phyloP scores from a whole-genome alignment of 2,113 vertebrate genomes.

The Tupaia tana region DNA sequence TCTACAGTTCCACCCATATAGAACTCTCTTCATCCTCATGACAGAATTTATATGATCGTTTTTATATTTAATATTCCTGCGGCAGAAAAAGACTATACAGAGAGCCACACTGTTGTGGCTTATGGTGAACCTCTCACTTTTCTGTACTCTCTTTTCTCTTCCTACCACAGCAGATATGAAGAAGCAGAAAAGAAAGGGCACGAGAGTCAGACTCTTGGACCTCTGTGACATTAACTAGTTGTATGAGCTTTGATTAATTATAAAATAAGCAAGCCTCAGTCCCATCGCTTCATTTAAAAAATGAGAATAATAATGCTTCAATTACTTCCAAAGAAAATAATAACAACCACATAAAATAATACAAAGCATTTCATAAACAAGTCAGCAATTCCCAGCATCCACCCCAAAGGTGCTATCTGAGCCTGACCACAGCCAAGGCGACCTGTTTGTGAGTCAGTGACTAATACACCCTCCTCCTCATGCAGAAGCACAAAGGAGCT shows the following conservation, averaged over 20 bases:
- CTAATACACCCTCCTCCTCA: not conserved
- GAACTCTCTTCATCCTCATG: not conserved
- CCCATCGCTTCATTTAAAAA: constrained; percentile 29
- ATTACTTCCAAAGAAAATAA: not conserved
- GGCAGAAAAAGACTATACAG: not conserved
- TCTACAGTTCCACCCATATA: not conserved
- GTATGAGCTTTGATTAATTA: not conserved
- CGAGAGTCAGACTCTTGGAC: not conserved
- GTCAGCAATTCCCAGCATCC: not conserved
- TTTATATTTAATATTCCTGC: not conserved
- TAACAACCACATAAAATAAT: not conserved
- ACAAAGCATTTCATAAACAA: not conserved
- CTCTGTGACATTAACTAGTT: constrained; percentile 6
- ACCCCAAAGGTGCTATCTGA: not conserved
- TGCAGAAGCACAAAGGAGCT: not conserved
- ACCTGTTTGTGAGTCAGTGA: not conserved
- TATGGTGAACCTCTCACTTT: not conserved
- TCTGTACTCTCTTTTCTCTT: not conserved
- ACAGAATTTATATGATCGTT: not conserved
- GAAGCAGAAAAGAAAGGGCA: not conserved
- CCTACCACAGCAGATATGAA: not conserved
- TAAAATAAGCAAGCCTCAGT: constrained; percentile 1
- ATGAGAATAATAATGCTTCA: not conserved
- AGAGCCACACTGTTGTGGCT: not conserved
- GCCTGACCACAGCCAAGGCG: not conserved